Conservation (phyloP, 2,888 invertebrate species). For the Conus canariensis region DNA sequence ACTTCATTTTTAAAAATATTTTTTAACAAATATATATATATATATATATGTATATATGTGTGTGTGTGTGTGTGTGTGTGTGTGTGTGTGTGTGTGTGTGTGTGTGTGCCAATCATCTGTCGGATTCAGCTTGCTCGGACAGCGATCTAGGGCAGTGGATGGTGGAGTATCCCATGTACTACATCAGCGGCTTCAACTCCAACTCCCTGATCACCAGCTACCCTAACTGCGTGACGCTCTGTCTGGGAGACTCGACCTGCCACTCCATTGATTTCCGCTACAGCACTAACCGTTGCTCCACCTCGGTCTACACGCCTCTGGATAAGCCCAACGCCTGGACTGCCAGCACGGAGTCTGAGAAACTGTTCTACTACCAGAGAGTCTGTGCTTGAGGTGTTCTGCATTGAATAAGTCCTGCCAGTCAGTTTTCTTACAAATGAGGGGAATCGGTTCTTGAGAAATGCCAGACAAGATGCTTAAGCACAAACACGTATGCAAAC, state of each 20-base stretch:
- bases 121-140: not conserved
- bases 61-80: too few relatives aligned
- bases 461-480: too few relatives aligned
- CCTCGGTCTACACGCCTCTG: not conserved
- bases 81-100: too few relatives aligned
- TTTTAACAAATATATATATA: too few relatives aligned
- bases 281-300: conserved; percentile 4
- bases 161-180: conserved; percentile 23
- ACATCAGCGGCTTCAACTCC: not conserved
- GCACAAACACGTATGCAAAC: too few relatives aligned
- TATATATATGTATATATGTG: too few relatives aligned
- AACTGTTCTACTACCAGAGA: not conserved
- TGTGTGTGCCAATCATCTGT: not conserved
- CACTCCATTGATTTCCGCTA: conserved; percentile 3
- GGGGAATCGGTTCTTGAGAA: too few relatives aligned
- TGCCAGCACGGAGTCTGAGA: not conserved
- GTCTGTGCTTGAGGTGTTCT: not conserved
- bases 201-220: not conserved
- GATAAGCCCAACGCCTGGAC: not conserved
- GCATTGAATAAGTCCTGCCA: too few relatives aligned
- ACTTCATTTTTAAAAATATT: too few relatives aligned
- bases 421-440: too few relatives aligned
- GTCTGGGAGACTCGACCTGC: not conserved
- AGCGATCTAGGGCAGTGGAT: not conserved
- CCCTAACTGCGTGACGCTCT: not conserved